phyloP scores from a whole-genome alignment of 1,140 invertebrate species.

The Cataglyphis hispanica region DNA sequence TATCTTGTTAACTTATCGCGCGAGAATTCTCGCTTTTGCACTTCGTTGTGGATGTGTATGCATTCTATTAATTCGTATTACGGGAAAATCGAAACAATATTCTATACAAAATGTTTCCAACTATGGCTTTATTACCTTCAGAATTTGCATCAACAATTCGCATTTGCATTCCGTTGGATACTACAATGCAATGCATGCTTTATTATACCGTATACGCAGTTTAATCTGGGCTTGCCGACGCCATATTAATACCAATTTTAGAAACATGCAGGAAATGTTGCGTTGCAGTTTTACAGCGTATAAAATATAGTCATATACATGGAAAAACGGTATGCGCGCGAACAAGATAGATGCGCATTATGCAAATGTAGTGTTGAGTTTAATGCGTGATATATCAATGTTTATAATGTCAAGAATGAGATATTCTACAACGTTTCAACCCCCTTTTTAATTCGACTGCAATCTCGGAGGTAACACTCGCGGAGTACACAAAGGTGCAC shows the following conservation, averaged over 20 bases:
- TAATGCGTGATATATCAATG: background rate
- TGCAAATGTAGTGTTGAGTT: too few species aligned
- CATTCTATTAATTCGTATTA: background rate
- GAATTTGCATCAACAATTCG: constrained; percentile 3
- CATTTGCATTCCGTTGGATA: constrained; percentile 4
- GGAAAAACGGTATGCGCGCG: background rate
- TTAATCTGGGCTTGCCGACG: background rate
- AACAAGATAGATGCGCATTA: background rate
- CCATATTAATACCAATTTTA: background rate
- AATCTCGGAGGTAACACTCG: too few species aligned
- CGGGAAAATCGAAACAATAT: background rate
- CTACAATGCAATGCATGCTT: background rate
- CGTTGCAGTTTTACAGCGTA: background rate
- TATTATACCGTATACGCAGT: constrained; percentile 2
- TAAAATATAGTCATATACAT: background rate
- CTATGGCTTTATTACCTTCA: constrained; percentile 17
- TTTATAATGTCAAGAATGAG: background rate
- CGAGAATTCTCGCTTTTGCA: too few species aligned
- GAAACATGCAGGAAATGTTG: constrained; percentile 1
- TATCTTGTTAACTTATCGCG: too few species aligned
- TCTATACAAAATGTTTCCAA: background rate
- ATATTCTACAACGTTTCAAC: background rate
- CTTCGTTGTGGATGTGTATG: too few species aligned
- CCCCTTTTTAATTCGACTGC: too few species aligned
- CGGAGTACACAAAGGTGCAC: background rate